A percentile compares a stretch with the other conserved stretches of the same genome.
These are phyloP conservation scores for Callaeas wilsoni DNA, from an alignment of 2,113 vertebrate genomes.

Conservation along the genomic window DNA sequence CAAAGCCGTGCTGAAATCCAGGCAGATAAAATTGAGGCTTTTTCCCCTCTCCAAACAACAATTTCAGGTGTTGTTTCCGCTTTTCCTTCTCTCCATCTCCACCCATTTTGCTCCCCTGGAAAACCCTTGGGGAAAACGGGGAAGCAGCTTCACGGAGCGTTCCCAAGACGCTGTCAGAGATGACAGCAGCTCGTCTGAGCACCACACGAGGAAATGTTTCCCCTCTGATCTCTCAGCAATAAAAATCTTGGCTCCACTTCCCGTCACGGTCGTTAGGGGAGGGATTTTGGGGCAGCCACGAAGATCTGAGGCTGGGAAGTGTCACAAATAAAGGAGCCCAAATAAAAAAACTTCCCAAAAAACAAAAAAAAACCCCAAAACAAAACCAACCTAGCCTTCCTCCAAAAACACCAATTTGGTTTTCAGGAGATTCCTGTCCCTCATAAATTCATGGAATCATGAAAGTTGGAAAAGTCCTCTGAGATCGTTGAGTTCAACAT, in stretches of 20 bases:
- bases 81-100: background rate
- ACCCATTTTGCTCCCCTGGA: background rate
- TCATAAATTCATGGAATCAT: fast-evolving
- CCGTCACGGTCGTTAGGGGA: background rate
- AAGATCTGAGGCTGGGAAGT: background rate
- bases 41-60: background rate
- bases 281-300: fast-evolving
- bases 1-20: background rate
- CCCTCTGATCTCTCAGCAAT: background rate
- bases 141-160: background rate
- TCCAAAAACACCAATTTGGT: fast-evolving
- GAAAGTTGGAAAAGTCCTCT: background rate
- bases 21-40: background rate
- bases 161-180: background rate
- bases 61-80: background rate
- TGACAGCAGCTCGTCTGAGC: fast-evolving
- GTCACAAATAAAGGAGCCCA: background rate
- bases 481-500: no score
- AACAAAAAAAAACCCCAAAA: fast-evolving
- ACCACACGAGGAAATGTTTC: background rate
- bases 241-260: fast-evolving
- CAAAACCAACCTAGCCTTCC: fast-evolving
- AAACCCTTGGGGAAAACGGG: background rate
- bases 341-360: background rate
- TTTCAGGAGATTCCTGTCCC: background rate